Evolutionary conservation across 2,888 invertebrate genomes (phyloP).

Genomic region (Athetis lepigone): DNA sequence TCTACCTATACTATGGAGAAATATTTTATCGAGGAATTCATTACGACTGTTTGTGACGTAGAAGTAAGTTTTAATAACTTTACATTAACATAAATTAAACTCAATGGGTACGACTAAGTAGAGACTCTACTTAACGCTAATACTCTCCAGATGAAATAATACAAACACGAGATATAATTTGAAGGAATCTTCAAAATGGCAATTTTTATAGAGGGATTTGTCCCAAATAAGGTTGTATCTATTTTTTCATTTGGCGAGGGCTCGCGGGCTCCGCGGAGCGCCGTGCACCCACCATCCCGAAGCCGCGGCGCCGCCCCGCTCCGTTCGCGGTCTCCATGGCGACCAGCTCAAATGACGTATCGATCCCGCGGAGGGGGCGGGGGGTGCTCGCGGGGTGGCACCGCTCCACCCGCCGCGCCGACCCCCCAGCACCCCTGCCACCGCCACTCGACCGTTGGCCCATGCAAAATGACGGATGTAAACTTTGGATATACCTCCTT

Average conservation of each 20-base stretch:
- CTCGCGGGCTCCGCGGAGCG: conserved; percentile 80
- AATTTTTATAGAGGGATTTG: conserved; percentile 83
- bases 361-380: conserved; percentile 87
- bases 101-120: conserved; percentile 21
- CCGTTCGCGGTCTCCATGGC: conserved; percentile 90
- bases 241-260: conserved; percentile 83
- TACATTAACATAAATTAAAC: conserved; percentile 24
- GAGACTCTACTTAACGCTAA: conserved; percentile 35
- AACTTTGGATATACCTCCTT: conserved; percentile 90
- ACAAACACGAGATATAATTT: conserved; percentile 64
- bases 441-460: conserved; percentile 89
- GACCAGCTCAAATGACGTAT: conserved; percentile 91
- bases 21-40: conserved; percentile 23
- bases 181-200: conserved; percentile 71
- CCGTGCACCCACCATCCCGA: conserved; percentile 85
- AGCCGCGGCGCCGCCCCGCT: conserved; percentile 89
- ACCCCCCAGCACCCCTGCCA: conserved; percentile 84
- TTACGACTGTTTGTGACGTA: conserved; percentile 16
- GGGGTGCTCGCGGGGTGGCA: conserved; percentile 85
- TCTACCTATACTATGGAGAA: conserved; percentile 8
- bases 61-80: conserved; percentile 44
- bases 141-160: conserved; percentile 60
- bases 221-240: conserved; percentile 84
- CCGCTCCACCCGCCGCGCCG: conserved; percentile 86
- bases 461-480: conserved; percentile 91